These are phyloP conservation scores for Salvelinus namaycush DNA, from an alignment of 2,113 vertebrate genomes.

Conservation along the genomic window DNA sequence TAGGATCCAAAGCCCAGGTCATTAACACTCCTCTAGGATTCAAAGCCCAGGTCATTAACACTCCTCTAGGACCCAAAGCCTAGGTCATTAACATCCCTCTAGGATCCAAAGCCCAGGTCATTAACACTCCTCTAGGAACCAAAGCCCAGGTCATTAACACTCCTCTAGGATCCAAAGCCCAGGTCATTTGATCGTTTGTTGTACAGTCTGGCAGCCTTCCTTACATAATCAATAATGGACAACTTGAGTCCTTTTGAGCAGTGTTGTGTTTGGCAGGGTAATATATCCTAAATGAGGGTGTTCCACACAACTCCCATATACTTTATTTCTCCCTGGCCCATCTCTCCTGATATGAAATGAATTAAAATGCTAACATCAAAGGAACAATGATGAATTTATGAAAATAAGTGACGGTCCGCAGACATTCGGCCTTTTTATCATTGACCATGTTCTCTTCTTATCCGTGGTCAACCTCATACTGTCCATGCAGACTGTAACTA, in stretches of 20 bases:
- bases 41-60: no score
- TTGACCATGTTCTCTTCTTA: not conserved
- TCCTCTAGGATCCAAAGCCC: no score
- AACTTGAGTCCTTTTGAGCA: not conserved
- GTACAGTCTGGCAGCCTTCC: not conserved
- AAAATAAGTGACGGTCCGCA: not conserved
- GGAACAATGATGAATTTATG: conserved; percentile 20
- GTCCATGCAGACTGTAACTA: not conserved
- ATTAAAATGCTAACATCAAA: conserved; percentile 58
- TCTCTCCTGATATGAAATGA: conserved; percentile 47
- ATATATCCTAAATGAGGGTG: conserved; percentile 28
- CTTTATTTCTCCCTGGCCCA: conserved; percentile 46
- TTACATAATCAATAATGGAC: not conserved
- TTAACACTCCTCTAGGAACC: no score
- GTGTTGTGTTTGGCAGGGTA: conserved; percentile 15
- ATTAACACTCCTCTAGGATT: no score
- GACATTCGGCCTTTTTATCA: not conserved
- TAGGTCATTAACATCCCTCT: no score
- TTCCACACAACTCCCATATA: conserved; percentile 8
- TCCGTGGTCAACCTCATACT: not conserved
- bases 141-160: no score
- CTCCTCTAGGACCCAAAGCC: no score
- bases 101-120: no score
- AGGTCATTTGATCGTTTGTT: no score
- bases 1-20: no score